Base-by-base conservation (phyloP, 2,797 vertebrate species). In the Bryconaethiops microstoma region DNA sequence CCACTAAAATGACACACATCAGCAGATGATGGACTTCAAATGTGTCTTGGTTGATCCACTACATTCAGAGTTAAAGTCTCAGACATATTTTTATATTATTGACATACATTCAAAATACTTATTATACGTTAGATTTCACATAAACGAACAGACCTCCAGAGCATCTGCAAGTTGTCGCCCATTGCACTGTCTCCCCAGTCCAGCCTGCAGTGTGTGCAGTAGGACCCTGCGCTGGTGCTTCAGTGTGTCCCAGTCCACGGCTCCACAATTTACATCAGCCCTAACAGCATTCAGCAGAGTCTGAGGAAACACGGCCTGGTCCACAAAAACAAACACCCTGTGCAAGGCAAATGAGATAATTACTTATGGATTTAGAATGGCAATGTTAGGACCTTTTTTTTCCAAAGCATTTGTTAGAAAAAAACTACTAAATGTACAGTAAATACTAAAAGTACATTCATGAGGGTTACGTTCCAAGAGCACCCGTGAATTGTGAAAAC, bases 321-420 rank as follows among this genome's bases (percentile, higher is more conserved):
- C 96, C 6, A 94, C 93, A 35, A 97, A 96, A 85, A 97, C 91
- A 85, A 98, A 94, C 90, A 97, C 94, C 90, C 96, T 97, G 88
- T 0, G 5, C 19, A 23, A 39, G 4, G 74, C 21, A 80, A n/a
- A 77, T 60, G n/a, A 17, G 45, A 59, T n/a, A 1, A n/a, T 40
- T 23, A 39, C 16, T 55, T 19, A 52, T 52, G 48, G 13, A 52
- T 52, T 10, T 16, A 16, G 12, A 52, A 52, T 52, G 3, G 13
- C 48, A 52, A 52, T 52, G 42, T 8, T 45, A 12, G 42, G 42
- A 45, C 7, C 42, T 45, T 7, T 45, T 45, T 45, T 45, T 45
- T 12, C 35, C 35, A 35, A 45, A 45, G 42, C 10, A 45, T 12
- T 45, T 45, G 42, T 45, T 45, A 8, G 7, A 45, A 45, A 45